Evolutionary conservation across 2,888 invertebrate genomes (phyloP), one percentile per base, ranked within the genome.

Genomic region (Epinotia ramella): DNA sequence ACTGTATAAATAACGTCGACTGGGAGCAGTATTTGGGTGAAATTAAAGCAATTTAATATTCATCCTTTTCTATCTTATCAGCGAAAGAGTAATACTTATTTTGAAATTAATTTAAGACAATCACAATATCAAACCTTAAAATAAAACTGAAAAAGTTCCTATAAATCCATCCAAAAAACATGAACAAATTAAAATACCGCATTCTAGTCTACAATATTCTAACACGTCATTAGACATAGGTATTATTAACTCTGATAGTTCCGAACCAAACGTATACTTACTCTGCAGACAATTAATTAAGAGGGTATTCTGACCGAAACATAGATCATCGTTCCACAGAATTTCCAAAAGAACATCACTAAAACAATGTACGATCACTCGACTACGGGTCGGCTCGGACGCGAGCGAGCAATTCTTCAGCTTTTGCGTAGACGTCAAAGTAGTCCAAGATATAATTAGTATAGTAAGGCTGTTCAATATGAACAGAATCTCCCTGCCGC

Each of bases 61-160:
- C 84, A 84, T 86, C 80, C 79, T 80, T 84, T 86, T 65, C 69
- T 85, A 86, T 83, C 85, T 86, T 87, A 85, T 83, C 86, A 88
- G 86, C 86, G 81, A 69, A 69, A 89, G 84, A 87, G 84, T 86
- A 83, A 83, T 84, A 64, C 64, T 70, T 69, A 69, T 18, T 86
- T 84, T 80, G 84, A 88, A 88, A 87, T 84, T 82, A 77, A 75
- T 71, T 77, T 63, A 69, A 70, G 87, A 91, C 88, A 87, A 88
- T 88, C 87, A 91, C 91, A 87, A 90, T 91, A 90, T 89, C 87
- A 89, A 90, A 89, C 84, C 82, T 88, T 89, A 84, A 87, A 89
- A 89, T 82, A 81, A 84, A 88, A 86, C 80, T 79, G 72, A 78
- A 62, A 62, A 66, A 56, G n/a, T 64, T 62, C 33, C 70, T 66